phyloP scores from a whole-genome alignment of 23 tunicate genomes.

The Ascidia mentula region DNA sequence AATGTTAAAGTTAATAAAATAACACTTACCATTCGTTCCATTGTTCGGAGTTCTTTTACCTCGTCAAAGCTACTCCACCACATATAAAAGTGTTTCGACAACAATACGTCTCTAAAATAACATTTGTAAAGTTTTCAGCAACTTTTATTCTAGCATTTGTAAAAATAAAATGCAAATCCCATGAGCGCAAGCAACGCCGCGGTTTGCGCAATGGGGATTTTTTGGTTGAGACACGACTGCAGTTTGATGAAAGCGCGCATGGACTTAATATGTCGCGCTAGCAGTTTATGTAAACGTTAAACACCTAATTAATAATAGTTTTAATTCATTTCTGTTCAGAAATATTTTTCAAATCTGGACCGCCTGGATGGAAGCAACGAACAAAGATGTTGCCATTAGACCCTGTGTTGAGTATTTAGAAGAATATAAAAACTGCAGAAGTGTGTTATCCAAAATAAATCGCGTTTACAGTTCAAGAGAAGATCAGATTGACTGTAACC shows the following conservation, averaged over 20 bases:
- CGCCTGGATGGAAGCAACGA: neutral
- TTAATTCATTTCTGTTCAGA: no score
- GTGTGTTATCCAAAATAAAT: neutral
- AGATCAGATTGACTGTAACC: neutral
- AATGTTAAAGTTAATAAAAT: neutral
- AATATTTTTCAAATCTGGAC: no score
- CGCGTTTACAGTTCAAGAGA: neutral
- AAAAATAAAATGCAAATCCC: no score
- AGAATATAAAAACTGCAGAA: conserved; percentile 8
- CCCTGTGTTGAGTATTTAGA: neutral
- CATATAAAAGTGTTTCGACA: conserved; percentile 57
- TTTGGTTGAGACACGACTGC: no score
- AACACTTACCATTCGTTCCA: conserved; percentile 56
- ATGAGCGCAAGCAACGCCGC: no score
- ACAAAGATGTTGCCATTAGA: neutral
- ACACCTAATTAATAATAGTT: no score
- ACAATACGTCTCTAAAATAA: conserved; percentile 32
- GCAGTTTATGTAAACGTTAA: no score
- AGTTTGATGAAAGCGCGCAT: no score
- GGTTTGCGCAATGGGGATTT: no score
- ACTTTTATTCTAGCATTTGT: no score
- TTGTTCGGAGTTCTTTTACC: conserved; percentile 53
- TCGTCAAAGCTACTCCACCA: conserved; percentile 73
- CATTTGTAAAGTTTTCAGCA: no score
- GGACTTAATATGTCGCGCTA: no score